Conservation (phyloP, 1,140 invertebrate species). For the Bathynomus jamesi region DNA sequence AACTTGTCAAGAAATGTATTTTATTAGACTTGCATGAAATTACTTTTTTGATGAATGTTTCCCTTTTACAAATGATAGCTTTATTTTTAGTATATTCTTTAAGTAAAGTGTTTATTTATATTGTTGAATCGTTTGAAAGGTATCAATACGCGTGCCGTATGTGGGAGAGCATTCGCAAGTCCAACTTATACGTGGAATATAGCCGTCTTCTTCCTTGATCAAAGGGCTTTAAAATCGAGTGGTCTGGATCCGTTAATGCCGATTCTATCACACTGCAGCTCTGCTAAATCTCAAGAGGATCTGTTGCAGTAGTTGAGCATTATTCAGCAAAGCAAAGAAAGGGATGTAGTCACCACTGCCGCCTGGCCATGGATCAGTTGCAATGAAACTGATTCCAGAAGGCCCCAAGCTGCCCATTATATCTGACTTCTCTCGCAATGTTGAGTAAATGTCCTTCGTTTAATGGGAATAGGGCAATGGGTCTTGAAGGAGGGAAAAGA, state of each 20-base stretch:
- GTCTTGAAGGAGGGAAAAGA: too few species aligned
- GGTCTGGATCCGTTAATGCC: neutral
- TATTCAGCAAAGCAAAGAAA: neutral
- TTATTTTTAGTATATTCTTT: too few species aligned
- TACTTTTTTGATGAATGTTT: too few species aligned
- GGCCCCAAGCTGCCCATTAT: neutral
- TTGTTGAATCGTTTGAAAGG: constrained; percentile 43
- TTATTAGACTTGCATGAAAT: too few species aligned
- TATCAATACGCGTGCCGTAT: constrained; percentile 70
- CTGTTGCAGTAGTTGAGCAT: neutral
- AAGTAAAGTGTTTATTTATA: constrained; percentile 11
- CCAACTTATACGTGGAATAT: constrained; percentile 71
- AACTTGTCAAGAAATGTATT: too few species aligned
- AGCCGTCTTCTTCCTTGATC: constrained; percentile 60
- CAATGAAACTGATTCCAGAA: neutral
- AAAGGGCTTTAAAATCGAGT: neutral
- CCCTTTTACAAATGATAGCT: too few species aligned
- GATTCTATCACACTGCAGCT: too few species aligned
- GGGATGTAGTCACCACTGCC: neutral
- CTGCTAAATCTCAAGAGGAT: too few species aligned
- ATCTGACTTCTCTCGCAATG: too few species aligned
- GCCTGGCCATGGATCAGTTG: neutral
- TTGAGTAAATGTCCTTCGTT: too few species aligned
- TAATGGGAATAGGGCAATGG: too few species aligned
- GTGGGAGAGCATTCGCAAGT: constrained; percentile 74